Conservation (phyloP, 2,888 invertebrate species). For the Phytoseiulus persimilis region DNA sequence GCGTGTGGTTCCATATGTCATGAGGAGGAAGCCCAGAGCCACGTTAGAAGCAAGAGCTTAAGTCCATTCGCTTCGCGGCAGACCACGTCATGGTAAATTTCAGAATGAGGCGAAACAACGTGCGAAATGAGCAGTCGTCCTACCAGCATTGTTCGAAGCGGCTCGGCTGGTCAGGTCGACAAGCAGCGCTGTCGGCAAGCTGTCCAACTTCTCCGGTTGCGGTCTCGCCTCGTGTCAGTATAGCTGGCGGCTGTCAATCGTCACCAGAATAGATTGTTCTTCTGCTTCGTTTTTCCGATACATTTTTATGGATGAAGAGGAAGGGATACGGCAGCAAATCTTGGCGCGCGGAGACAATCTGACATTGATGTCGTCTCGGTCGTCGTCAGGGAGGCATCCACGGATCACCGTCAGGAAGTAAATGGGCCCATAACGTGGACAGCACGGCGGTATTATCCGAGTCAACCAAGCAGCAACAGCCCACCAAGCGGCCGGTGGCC, state of each 20-base stretch:
- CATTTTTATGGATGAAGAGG: not conserved
- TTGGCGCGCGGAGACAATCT: not conserved
- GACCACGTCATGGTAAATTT: not conserved
- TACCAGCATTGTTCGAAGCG: not conserved
- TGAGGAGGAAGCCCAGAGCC: not conserved
- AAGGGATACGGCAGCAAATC: not conserved
- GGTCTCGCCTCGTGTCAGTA: not conserved
- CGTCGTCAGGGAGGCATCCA: slow-evolving; percentile 77
- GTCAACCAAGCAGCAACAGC: no score
- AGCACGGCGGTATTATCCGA: no score
- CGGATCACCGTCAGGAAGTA: slow-evolving; percentile 64
- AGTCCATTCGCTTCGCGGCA: not conserved
- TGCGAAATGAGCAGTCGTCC: not conserved
- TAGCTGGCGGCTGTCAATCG: not conserved
- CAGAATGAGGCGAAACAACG: not conserved
- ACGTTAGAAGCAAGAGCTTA: not conserved
- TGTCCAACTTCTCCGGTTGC: not conserved
- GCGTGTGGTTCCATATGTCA: not conserved
- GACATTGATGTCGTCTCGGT: slow-evolving; percentile 54
- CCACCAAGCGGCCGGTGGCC: no score
- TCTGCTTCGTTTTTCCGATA: not conserved
- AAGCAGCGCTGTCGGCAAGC: not conserved
- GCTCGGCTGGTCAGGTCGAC: not conserved
- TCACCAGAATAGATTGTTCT: not conserved
- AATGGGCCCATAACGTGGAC: slow-evolving; percentile 39